Conservation (phyloP, 2,797 vertebrate species). For the Tenualosa ilisha region DNA sequence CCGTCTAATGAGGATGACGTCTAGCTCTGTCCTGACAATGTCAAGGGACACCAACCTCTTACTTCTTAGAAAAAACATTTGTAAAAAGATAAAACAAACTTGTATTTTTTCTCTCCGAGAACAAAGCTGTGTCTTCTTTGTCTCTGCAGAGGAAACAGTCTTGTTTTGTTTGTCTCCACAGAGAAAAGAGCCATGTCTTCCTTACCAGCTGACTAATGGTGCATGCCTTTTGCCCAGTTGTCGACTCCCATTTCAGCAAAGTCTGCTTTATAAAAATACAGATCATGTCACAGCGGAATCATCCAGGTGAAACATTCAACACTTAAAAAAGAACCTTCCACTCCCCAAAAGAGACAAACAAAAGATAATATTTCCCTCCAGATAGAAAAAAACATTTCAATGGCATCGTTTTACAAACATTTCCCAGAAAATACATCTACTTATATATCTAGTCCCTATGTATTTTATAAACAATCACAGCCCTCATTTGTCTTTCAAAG, state of each 20-base stretch:
- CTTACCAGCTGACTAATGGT: neutral
- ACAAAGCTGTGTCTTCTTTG: neutral
- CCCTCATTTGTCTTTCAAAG: neutral
- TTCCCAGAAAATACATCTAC: neutral
- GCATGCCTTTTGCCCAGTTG: neutral
- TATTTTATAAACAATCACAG: neutral
- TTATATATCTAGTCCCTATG: neutral
- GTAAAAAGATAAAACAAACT: neutral
- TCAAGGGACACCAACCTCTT: neutral
- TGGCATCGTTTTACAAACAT: neutral
- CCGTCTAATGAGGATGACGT: neutral
- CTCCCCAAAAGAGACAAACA: neutral
- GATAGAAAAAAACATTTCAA: neutral
- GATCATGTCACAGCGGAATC: neutral
- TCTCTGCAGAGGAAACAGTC: neutral
- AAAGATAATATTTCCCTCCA: neutral
- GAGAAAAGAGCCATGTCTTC: neutral
- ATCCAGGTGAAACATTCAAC: neutral
- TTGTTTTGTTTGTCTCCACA: neutral
- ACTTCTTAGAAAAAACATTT: neutral
- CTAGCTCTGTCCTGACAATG: neutral
- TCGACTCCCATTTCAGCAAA: neutral
- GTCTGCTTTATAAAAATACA: neutral
- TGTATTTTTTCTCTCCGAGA: neutral
- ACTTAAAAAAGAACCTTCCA: neutral